phyloP scores from a whole-genome alignment of 2,888 invertebrate species.

The Escarpia spicata region DNA sequence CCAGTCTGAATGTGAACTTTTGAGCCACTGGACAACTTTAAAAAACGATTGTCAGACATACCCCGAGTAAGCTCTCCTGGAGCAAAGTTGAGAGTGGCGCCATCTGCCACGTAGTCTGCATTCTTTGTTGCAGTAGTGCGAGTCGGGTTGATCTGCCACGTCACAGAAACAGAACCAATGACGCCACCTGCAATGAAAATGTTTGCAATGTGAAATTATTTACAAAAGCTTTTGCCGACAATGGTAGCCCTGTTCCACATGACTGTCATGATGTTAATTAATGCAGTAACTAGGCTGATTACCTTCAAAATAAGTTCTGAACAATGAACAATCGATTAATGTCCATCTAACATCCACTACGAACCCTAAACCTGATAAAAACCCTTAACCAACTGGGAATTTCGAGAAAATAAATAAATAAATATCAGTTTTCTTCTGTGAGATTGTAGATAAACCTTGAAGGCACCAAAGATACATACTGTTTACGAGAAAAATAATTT shows the following conservation, averaged over 20 bases:
- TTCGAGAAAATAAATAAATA: too few species aligned
- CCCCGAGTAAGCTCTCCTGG: constrained; percentile 49
- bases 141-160: constrained; percentile 53
- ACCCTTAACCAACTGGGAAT: too few species aligned
- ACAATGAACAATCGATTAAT: too few species aligned
- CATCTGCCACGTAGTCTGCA: constrained; percentile 60
- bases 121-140: constrained; percentile 53
- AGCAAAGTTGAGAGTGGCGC: constrained; percentile 58
- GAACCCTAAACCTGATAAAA: too few species aligned
- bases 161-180: constrained; percentile 57
- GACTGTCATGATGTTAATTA: not conserved
- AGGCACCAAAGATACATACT: too few species aligned
- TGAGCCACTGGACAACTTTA: too few species aligned
- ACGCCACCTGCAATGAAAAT: constrained; percentile 53
- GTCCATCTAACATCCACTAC: too few species aligned
- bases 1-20: too few species aligned
- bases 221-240: not conserved
- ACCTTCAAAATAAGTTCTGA: not conserved
- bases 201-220: not conserved
- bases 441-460: too few species aligned
- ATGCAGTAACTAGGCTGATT: not conserved
- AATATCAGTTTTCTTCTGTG: too few species aligned
- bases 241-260: not conserved
- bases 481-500: not conserved
- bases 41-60: not conserved